Evolutionary conservation across 2,797 vertebrate species (phyloP).

Genomic region (Paramormyrops hopkinsi): DNA sequence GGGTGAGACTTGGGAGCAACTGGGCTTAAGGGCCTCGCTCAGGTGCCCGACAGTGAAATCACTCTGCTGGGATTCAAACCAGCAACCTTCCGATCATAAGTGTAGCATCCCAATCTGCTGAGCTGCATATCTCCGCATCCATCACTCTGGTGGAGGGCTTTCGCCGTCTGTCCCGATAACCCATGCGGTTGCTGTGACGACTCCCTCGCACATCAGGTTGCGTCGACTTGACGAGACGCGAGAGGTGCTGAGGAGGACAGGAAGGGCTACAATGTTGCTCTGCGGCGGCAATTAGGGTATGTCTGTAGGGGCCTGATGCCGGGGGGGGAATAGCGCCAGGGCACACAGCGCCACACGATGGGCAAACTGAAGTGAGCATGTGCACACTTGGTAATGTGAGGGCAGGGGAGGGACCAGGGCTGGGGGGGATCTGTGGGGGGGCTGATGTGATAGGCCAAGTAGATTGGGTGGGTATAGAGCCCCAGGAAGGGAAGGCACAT

Average conservation of each 20-base stretch:
- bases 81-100: not conserved
- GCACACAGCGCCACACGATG: not conserved
- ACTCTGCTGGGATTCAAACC: not conserved
- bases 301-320: not conserved
- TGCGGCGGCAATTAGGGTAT: conserved; percentile 60
- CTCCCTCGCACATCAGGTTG: not conserved
- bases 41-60: not conserved
- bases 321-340: not conserved
- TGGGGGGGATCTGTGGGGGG: not conserved
- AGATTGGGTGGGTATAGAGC: not conserved
- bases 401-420: not conserved
- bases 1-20: not conserved
- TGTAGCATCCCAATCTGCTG: not conserved
- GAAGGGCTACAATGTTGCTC: conserved; percentile 52
- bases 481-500: not conserved
- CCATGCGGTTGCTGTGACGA: not conserved
- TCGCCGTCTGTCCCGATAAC: not conserved
- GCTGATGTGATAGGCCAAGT: not conserved
- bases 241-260: conserved; percentile 63
- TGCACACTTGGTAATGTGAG: not conserved
- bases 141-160: not conserved
- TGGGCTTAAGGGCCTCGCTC: not conserved
- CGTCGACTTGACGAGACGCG: conserved; percentile 63
- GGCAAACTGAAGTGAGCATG: not conserved
- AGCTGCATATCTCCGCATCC: not conserved